Base-by-base conservation (phyloP, 2,113 vertebrate species). In the Calidris pygmaea region DNA sequence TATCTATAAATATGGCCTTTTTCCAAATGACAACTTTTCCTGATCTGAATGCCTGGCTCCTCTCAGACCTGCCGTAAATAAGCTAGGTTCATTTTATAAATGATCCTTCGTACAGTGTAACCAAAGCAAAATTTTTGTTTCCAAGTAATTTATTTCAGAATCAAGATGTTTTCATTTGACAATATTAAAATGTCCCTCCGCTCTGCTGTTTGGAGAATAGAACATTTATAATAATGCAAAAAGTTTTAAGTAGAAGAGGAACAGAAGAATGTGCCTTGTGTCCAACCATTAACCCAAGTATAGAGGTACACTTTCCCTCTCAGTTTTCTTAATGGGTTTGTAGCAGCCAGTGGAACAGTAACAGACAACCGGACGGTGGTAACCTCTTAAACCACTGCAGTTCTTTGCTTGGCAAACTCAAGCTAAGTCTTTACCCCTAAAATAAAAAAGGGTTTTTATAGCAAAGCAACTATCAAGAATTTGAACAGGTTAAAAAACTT, bases 131-230 rank as follows among this genome's bases (percentile, higher is more conserved):
- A 34, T 7, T 60, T 2, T 79, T 45, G 8, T 88, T 94, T 88
- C 58, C n/a, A 71, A 88, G 34, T 60, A 76, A 85, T 88, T 86
- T 88, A 17, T 70, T 83, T 92, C 58, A 62, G 79, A 85, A 90
- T 85, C 35, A 37, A 26, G 20, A 66, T 50, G 22, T 88, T 90
- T 92, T 66, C 13, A 45, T 62, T 66, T 90, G 55, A 55, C 50
- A 80, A 7, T 60, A 75, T 45, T 75, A 94, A 94, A 85, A 66
- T 20, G 3, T 68, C n/a, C 50, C 47, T 80, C 48, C 83, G 6
- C 21, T 83, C 30, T 86, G 18, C 32, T 7, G 2, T 53, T 85
- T 58, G 24, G 29, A 58, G 63, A 92, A 35, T 9, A 70, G 21
- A 32, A 66, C 7, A 7, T 58, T 83, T 79, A 66, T 70, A 92